Percentiles rank a stretch among this genome's conserved stretches.
Evolutionary conservation across 1,140 invertebrate genomes (phyloP).

Genomic region (Platorchestia sp.): DNA sequence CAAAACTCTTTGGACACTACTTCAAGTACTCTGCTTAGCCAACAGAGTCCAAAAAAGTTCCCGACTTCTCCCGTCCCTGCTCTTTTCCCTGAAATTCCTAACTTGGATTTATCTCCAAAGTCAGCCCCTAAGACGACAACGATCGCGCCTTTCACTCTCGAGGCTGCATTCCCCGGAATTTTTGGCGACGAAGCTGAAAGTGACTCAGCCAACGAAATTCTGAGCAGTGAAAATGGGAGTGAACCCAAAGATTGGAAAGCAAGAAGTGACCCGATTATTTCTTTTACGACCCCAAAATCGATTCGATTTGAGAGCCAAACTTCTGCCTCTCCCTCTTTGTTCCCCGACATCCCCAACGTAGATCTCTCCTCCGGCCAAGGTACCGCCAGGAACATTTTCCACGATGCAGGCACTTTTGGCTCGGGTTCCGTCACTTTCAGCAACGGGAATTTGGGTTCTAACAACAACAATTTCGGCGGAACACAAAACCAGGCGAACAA

Average conservation of each 20-base stretch:
- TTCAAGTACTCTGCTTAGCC: neutral
- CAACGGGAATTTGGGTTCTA: neutral
- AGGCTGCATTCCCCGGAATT: constrained; percentile 11
- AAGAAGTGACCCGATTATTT: constrained; percentile 1
- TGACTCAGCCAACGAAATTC: neutral
- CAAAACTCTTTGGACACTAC: neutral
- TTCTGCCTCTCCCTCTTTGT: neutral
- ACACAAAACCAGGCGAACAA: neutral
- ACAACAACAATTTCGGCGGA: neutral
- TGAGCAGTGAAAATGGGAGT: neutral
- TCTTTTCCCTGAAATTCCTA: constrained; percentile 28
- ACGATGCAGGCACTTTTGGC: neutral
- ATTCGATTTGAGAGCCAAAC: neutral
- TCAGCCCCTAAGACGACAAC: neutral
- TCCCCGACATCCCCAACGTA: neutral
- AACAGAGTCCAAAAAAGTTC: neutral
- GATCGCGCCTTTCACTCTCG: neutral
- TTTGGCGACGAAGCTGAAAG: neutral
- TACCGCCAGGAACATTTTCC: constrained; percentile 15
- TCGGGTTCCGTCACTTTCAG: neutral
- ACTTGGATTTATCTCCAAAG: constrained; percentile 24
- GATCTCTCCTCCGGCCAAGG: neutral
- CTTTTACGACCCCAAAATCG: neutral
- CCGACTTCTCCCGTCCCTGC: neutral
- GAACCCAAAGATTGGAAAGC: neutral